Conservation (phyloP, 2,888 invertebrate species). For the Rotaria socialis region DNA sequence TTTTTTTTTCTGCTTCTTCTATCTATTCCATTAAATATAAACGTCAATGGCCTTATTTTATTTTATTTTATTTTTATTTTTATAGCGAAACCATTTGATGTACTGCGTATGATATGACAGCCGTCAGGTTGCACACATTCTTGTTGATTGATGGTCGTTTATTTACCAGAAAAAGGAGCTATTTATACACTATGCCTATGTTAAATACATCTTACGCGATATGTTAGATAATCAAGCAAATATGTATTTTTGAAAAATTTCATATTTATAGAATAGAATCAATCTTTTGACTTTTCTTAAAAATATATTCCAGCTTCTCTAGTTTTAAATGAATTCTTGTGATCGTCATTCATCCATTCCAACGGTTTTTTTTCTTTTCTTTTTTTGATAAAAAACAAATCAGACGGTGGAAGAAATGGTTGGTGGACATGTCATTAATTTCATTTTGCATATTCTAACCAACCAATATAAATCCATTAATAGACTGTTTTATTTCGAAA, state of each 20-base stretch:
- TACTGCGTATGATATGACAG: background rate
- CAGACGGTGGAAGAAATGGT: background rate
- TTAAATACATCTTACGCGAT: background rate
- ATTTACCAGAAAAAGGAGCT: background rate
- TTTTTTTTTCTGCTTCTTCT: background rate
- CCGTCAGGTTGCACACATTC: background rate
- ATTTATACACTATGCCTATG: background rate
- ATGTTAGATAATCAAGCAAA: background rate
- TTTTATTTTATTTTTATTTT: background rate
- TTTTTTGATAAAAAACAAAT: background rate
- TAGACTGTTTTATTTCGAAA: background rate
- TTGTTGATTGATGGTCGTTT: background rate
- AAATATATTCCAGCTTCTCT: background rate
- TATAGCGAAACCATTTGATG: background rate
- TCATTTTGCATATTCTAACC: background rate
- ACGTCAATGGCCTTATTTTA: background rate
- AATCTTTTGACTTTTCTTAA: background rate
- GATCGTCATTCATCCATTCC: background rate
- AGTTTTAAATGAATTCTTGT: background rate
- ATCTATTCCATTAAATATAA: background rate
- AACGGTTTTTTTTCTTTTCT: background rate
- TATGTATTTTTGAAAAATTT: background rate
- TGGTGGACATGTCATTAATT: background rate
- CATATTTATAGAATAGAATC: background rate
- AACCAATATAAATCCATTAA: background rate